Conservation (phyloP, 1,140 invertebrate species). For the Antheraea mylitta region DNA sequence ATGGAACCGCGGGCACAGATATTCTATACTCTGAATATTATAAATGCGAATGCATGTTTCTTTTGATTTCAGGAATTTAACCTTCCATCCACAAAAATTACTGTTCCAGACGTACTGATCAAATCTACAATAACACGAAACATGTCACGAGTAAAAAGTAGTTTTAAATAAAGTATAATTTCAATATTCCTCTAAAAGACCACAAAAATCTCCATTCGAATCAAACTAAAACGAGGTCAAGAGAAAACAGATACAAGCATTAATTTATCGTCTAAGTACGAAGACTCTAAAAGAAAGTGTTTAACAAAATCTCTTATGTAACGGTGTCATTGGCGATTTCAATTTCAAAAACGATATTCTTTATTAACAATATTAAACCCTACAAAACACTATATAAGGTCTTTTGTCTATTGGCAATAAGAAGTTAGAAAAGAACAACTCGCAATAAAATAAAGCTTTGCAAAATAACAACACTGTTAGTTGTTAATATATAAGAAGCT, state of each 20-base stretch:
- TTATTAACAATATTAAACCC: neutral
- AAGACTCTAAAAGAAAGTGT: conserved; percentile 7
- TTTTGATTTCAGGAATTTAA: too few relatives aligned
- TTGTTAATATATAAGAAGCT: neutral
- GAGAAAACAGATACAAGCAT: neutral
- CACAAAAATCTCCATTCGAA: neutral
- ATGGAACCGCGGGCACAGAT: too few relatives aligned
- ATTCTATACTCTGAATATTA: too few relatives aligned
- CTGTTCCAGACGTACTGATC: too few relatives aligned
- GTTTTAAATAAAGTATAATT: neutral
- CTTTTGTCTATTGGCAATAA: neutral
- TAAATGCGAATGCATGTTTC: too few relatives aligned
- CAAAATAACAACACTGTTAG: neutral
- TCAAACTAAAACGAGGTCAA: neutral
- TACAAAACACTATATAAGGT: neutral
- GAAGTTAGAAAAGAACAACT: neutral
- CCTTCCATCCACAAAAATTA: too few relatives aligned
- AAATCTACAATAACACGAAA: too few relatives aligned
- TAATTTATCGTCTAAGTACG: neutral
- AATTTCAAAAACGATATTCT: neutral
- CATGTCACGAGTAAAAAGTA: too few relatives aligned
- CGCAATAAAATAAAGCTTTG: neutral
- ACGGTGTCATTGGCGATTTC: conserved; percentile 4
- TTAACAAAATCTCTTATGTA: conserved; percentile 1
- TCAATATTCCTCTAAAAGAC: neutral